Evolutionary conservation across 1,140 invertebrate species (phyloP), one percentile per base, ranked within the genome.

Genomic region (Drosophila trapezifrons): DNA sequence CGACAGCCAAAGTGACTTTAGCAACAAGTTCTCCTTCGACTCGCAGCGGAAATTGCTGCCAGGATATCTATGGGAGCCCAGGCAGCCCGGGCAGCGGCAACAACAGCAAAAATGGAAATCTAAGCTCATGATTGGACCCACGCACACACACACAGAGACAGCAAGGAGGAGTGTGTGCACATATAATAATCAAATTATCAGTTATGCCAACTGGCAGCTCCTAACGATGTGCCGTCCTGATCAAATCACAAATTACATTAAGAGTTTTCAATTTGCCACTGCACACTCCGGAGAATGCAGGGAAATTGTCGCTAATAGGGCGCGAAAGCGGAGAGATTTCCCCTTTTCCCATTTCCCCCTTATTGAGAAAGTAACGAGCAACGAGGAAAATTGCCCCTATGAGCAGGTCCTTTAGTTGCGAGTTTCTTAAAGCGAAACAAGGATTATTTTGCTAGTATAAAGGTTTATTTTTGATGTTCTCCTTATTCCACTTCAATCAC

Each of bases 131-230:
- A 56, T 70, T 38, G 46, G 46, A 52, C 65, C n/a, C 45, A 18
- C 37, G 8, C 60, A 35, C 62, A 32, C 18, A 29, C 25, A 6
- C 51, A 7, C 17, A n/a, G 8, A 22, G 2, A 22, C 43, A 25
- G 10, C 27, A 13, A n/a, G 2, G 9, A 29, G 56, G 51, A 37
- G 22, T 20, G n/a, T 29, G 37, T 17, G 37, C 20, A 6, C 51
- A 73, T 42, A 64, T 64, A 78, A 71, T 77, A 83, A 83, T 78
- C 64, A 69, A 83, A 83, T 83, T 83, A 83, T 65, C 79, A 78
- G 80, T 71, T 83, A 83, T 78, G 80, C 40, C 81, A 78, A 65
- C 80, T 70, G 27, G 46, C 55, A 70, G 43, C 49, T 43, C 49
- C 69, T 70, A 75, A 60, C 60, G 58, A 63, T 51, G 47, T 78